Evolutionary conservation across 2,113 vertebrate genomes (phyloP).

Genomic region (Eubucco bourcierii): DNA sequence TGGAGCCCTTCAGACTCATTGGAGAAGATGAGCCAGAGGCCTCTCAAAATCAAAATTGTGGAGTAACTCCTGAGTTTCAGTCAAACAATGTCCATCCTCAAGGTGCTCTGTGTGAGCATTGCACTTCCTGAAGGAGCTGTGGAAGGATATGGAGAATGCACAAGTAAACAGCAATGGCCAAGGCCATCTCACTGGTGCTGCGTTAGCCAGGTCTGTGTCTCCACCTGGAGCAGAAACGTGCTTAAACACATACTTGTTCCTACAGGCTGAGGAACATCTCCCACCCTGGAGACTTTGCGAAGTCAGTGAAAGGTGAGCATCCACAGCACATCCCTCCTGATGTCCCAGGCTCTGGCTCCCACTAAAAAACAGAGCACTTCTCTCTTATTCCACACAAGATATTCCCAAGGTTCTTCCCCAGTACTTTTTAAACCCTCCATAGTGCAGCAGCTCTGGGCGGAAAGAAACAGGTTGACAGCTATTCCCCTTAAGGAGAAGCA

Average conservation of each 20-base stretch:
- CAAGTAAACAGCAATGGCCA: neutral
- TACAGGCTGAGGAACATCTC: neutral
- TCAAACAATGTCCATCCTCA: neutral
- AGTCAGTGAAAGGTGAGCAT: neutral
- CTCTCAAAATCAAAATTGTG: neutral
- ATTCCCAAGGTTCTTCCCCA: neutral
- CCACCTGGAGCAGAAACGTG: fast-evolving
- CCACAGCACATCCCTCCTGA: neutral
- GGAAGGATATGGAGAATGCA: neutral
- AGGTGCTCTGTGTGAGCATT: neutral
- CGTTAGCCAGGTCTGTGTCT: fast-evolving
- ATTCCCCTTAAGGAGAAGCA: neutral
- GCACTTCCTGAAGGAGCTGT: neutral
- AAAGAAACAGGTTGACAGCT: neutral
- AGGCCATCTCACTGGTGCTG: neutral
- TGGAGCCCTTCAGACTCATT: neutral
- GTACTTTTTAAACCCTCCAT: neutral
- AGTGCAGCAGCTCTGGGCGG: neutral
- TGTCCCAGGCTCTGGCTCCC: neutral
- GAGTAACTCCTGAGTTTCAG: neutral
- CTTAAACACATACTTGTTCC: neutral
- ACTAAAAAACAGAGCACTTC: neutral
- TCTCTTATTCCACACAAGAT: neutral
- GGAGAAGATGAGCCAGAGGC: neutral
- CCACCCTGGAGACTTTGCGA: neutral